Evolutionary conservation across 2,888 invertebrate genomes (phyloP).

Genomic region (Catocala sponsa): DNA sequence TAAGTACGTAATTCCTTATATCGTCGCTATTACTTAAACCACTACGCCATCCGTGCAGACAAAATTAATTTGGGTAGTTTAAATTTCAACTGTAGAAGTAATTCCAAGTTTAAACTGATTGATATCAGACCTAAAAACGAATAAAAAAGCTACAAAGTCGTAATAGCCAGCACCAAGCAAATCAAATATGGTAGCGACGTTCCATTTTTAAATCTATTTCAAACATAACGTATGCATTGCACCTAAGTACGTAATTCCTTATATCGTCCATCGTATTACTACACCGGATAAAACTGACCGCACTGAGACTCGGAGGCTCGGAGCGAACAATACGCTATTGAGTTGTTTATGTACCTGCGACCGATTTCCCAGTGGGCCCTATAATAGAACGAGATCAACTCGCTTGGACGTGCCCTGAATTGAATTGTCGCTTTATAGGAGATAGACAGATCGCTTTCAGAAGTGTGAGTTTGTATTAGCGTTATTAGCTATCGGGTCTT

Average conservation of each 20-base stretch:
- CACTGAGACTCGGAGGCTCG: slow-evolving; percentile 7
- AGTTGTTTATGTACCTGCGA: slow-evolving; percentile 54
- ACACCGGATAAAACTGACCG: slow-evolving; percentile 25
- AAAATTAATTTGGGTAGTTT: too few species aligned
- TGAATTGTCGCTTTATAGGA: slow-evolving; percentile 25
- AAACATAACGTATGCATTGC: neutral
- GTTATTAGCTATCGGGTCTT: neutral
- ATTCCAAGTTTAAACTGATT: too few species aligned
- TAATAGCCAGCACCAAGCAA: too few species aligned
- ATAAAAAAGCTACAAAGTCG: too few species aligned
- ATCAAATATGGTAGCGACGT: too few species aligned
- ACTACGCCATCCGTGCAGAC: too few species aligned
- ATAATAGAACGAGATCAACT: slow-evolving; percentile 54
- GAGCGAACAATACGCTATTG: slow-evolving; percentile 48
- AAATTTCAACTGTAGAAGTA: too few species aligned
- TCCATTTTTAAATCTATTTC: neutral
- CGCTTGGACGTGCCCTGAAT: slow-evolving; percentile 51
- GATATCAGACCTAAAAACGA: too few species aligned
- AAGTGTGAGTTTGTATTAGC: slow-evolving; percentile 7
- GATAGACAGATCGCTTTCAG: slow-evolving; percentile 5
- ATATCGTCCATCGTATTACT: neutral
- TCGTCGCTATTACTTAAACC: too few species aligned
- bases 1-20: neutral
- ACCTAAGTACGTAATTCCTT: neutral
- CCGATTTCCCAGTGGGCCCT: slow-evolving; percentile 53